Base-by-base conservation (phyloP, 2,113 vertebrate genomes). In the Barbus barbus region DNA sequence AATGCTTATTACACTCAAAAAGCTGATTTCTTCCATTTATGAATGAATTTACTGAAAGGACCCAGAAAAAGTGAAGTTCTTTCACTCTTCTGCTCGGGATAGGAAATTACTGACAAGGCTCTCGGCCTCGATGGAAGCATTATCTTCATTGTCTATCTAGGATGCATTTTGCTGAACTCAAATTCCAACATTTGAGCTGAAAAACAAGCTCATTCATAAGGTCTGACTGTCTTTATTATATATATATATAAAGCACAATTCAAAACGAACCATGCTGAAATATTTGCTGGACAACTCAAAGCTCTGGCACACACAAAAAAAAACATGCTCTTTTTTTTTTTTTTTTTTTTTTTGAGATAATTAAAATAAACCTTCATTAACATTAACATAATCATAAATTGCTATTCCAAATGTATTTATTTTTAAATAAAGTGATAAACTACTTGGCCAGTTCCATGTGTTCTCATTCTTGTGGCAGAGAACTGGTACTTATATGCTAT, bases 101-200 rank as follows among this genome's bases (percentile, higher is more conserved):
- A 41, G 26, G 24, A 46, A 60, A 80, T 46, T 7, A 65, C 58
- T 24, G 24, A 5, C 46, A 65, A 65, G 12, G 24, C n/a, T 48
- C 38, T 79, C 38, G 28, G 14, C 63, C 36, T 65, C 38, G 4
- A 38, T 22, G 60, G 38, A 48, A 28, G 41, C 60, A 80, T 80
- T 48, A 80, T 80, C 24, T 44, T 46, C 78, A 65, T 80, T 80
- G 60, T 67, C 26, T 80, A 48, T 80, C 78, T 28, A 48, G 26
- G 26, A 48, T 48, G 60, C 9, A 67, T 67, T 51, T 80, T 51
- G n/a, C 38, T 48, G 58, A 80, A 31, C 60, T 65, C 5, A 67
- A 22, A 46, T 65, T 80, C 60, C 38, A 63, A 33, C 38, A 63
- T 46, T n/a, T 80, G 72, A 51, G 44, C 16, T 12, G 20, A 80